Conservation (phyloP, 2,113 vertebrate species). For the Pseudolaguvia tuberculata region DNA sequence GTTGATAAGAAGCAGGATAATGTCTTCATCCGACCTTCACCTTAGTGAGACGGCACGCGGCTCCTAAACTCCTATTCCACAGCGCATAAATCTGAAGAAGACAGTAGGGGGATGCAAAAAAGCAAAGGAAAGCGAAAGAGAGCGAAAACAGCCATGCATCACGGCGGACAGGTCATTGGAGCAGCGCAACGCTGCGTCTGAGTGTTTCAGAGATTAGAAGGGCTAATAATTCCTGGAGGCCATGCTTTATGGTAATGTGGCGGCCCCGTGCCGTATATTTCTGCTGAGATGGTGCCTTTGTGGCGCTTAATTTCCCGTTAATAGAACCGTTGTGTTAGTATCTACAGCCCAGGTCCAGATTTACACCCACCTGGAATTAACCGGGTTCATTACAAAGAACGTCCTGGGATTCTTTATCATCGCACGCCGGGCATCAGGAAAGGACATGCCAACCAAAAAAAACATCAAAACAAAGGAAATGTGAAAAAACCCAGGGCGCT, state of each 20-base stretch:
- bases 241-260: constrained; percentile 78
- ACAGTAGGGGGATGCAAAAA: not conserved
- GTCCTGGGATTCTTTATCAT: constrained; percentile 56
- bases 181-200: constrained; percentile 65
- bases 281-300: constrained; percentile 71
- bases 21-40: constrained; percentile 57
- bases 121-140: not conserved
- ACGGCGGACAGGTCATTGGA: constrained; percentile 72
- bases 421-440: constrained; percentile 44
- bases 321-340: constrained; percentile 63
- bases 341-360: constrained; percentile 59
- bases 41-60: constrained; percentile 42
- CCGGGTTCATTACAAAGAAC: constrained; percentile 59
- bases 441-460: constrained; percentile 44
- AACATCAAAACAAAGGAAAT: constrained; percentile 15
- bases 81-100: constrained; percentile 58
- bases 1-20: constrained; percentile 55
- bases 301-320: constrained; percentile 67
- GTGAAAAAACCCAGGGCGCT: constrained; percentile 7
- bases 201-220: constrained; percentile 72
- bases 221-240: constrained; percentile 72
- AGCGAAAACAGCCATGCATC: constrained; percentile 68
- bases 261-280: constrained; percentile 65
- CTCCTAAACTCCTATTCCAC: constrained; percentile 52
- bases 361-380: constrained; percentile 61